Evolutionary conservation across 2,888 invertebrate species (phyloP), one percentile per base, ranked within the genome.

Genomic region (Adelphocoris suturalis): DNA sequence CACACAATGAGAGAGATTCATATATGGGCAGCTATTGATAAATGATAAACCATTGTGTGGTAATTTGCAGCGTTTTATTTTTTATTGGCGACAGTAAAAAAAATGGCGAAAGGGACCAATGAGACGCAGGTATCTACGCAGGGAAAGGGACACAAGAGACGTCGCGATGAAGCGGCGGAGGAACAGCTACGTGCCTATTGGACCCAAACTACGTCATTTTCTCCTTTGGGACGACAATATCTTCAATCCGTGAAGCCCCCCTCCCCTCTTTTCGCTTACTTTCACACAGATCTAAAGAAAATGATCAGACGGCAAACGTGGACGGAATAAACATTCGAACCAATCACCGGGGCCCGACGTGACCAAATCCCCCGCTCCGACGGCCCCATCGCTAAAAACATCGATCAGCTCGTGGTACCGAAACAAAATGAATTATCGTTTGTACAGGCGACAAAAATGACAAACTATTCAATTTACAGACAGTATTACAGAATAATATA

Each of bases 241-340:
- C 78, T 28, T 19, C 78, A 80, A 80, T 80, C 46, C 19, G 68
- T 46, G 78, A 28, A 46, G 68, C 23, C 23, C 23, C 3, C 19
- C 19, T 23, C 16, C 68, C 46, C 78, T 14, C 37, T 14, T 46
- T 14, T 7, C 78, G 5, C 13, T 2, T 7, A 4, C 27, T 28
- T 75, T 16, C 75, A 12, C 37, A 19, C n/a, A 19, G 78, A 80
- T 80, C 27, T 80, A 47, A 80, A 80, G 78, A 80, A 80, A 80
- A 80, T 80, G 78, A 80, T 80, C 78, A 80, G 28, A 46, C 12
- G 46, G 78, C 27, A 19, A 16, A 80, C 78, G 78, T 80, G 78
- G 37, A 37, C 78, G 78, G 47, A 80, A 80, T 80, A 46, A 80
- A 80, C 46, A 80, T 80, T 80, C 78, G 11, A 80, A 80, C 78